phyloP scores from a whole-genome alignment of 92 coral and sea anemone species.

The Phenganax stokvisi region DNA sequence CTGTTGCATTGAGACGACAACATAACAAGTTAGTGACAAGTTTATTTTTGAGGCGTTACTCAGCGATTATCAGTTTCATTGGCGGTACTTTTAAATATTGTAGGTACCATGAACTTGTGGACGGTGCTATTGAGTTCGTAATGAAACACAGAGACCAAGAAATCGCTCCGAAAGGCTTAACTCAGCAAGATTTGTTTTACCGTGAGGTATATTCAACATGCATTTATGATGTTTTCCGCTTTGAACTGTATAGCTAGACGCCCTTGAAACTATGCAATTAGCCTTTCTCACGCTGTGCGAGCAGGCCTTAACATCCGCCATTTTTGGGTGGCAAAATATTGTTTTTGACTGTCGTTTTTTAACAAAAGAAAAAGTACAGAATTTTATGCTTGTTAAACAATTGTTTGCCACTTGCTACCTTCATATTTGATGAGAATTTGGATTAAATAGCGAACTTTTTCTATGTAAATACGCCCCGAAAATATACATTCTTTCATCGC shows the following conservation, averaged over 20 bases:
- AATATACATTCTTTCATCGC: too few species aligned
- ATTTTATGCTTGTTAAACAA: too few species aligned
- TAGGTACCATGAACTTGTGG: constrained; percentile 68
- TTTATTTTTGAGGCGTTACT: not conserved
- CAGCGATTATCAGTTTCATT: not conserved
- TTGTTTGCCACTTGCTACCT: too few species aligned
- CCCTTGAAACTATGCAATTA: not conserved
- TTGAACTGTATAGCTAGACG: not conserved
- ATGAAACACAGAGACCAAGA: constrained; percentile 56
- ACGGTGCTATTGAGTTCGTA: constrained; percentile 56
- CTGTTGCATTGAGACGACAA: constrained; percentile 68
- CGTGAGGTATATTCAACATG: constrained; percentile 52
- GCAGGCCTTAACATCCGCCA: too few species aligned
- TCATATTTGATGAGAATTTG: too few species aligned
- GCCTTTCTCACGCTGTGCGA: too few species aligned
- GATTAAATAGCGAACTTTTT: too few species aligned
- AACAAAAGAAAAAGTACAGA: too few species aligned
- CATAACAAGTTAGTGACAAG: constrained; percentile 61
- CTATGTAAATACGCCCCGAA: too few species aligned
- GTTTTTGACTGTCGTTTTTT: too few species aligned
- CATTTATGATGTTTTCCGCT: not conserved
- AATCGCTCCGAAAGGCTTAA: constrained; percentile 60
- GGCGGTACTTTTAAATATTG: not conserved
- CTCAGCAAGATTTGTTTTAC: constrained; percentile 85
- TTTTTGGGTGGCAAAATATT: too few species aligned